These are phyloP conservation scores for Drosophila ogumai DNA, from an alignment of 1,140 invertebrate genomes.

Conservation along the genomic window DNA sequence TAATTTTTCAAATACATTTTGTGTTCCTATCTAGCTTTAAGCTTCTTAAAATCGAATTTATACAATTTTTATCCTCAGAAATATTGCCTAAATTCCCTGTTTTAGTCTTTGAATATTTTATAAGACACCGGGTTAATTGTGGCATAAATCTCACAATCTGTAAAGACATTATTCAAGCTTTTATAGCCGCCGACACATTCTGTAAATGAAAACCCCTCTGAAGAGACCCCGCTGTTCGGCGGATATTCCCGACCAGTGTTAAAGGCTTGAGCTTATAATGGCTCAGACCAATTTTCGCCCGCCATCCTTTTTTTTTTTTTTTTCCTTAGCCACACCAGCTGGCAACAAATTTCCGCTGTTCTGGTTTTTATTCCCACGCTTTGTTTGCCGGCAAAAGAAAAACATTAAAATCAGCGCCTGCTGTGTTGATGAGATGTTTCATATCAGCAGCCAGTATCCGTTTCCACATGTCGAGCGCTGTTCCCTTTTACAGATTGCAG, in stretches of 20 bases:
- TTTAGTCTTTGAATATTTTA: not conserved
- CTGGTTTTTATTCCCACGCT: constrained; percentile 19
- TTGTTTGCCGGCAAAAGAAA: constrained; percentile 18
- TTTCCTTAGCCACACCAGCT: not conserved
- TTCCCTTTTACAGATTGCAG: constrained; percentile 22
- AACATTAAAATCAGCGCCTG: constrained; percentile 41
- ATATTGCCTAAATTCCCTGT: not conserved
- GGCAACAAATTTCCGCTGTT: constrained; percentile 41
- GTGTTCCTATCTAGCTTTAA: not conserved
- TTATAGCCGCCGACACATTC: constrained; percentile 7
- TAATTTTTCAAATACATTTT: not conserved
- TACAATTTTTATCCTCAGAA: not conserved
- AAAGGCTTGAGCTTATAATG: constrained; percentile 34
- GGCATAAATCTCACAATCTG: constrained; percentile 31
- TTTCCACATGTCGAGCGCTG: constrained; percentile 3
- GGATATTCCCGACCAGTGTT: constrained; percentile 26
- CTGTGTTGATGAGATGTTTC: constrained; percentile 25
- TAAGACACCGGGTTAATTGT: constrained; percentile 12
- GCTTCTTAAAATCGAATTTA: not conserved
- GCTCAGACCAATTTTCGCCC: constrained; percentile 4
- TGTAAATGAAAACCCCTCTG: constrained; percentile 10
- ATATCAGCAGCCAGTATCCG: constrained; percentile 23
- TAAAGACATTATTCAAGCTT: constrained; percentile 23
- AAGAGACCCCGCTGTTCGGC: constrained; percentile 10
- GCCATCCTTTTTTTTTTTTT: constrained; percentile 1